phyloP scores from a whole-genome alignment of 2,113 vertebrate genomes.

The Ammodytes marinus region DNA sequence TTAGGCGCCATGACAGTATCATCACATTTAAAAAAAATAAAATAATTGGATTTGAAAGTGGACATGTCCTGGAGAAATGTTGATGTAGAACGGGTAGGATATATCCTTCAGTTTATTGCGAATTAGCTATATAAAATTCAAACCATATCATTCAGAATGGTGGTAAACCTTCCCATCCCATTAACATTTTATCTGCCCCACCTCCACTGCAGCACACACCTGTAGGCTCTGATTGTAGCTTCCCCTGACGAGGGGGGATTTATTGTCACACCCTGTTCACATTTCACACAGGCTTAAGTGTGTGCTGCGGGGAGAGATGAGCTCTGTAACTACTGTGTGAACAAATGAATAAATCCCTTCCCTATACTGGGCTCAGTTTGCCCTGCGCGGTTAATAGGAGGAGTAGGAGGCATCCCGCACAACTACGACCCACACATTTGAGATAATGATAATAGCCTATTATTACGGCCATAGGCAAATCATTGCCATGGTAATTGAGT shows the following conservation, averaged over 20 bases:
- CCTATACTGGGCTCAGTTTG: not conserved
- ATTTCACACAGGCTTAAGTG: slow-evolving; percentile 1
- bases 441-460: not conserved
- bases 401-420: not conserved
- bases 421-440: not conserved
- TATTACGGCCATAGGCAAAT: slow-evolving; percentile 13
- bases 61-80: not conserved
- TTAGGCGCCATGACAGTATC: too few relatives aligned
- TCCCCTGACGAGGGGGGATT: not conserved
- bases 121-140: not conserved
- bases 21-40: too few relatives aligned
- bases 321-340: slow-evolving; percentile 19
- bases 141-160: not conserved
- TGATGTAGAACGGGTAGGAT: too few relatives aligned
- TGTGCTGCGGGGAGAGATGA: slow-evolving; percentile 19
- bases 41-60: not conserved
- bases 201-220: slow-evolving; percentile 26
- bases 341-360: slow-evolving; percentile 22
- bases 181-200: slow-evolving; percentile 29
- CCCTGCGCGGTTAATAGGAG: not conserved
- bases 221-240: slow-evolving; percentile 23
- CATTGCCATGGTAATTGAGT: not conserved
- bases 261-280: slow-evolving; percentile 1
- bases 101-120: not conserved
- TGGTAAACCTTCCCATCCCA: slow-evolving; percentile 14